Base-by-base conservation (phyloP, 2,113 vertebrate species). In the Trichomycterus rosablanca region DNA sequence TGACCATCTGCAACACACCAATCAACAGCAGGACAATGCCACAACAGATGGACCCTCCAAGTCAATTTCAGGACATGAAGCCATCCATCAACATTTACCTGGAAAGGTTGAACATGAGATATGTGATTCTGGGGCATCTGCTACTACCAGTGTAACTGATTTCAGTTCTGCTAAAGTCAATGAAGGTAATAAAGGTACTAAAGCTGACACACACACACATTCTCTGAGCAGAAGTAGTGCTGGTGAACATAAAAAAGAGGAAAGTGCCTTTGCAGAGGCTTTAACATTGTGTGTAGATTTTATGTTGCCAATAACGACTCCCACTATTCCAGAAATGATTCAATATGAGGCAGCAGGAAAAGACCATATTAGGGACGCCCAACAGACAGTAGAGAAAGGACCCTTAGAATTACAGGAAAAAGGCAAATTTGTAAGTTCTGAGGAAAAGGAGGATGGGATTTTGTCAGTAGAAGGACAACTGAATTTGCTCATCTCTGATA, bases 231-330 rank as follows among this genome's bases (percentile, higher is more conserved):
- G 6, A 53, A 69, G 56, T 68, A 58, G 75, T 78, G 78, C 78
- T 76, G 84, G 80, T 83, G 74, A 78, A 66, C 26, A 37, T 39
- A 51, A 50, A 28, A 18, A 69, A 68, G 45, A 71, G 52, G 71
- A 78, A 57, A 74, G 70, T 68, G 76, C 80, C 72, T 76, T 83
- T 77, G 74, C 78, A 83, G 63, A 80, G 74, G 71, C 75, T 82
- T 79, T 67, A 75, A 68, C 66, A 51, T 70, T 66, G 66, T 74
- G 72, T 64, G 56, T 75, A 68, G 48, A 58, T 37, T 39, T 52
- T 14, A 74, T 72, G 82, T 84, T 85, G 77, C 84, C 80, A 81
- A 73, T 80, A 78, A 82, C 81, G 80, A 88, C 83, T 82, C 81
- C 84, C 82, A 80, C 82, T 49, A 74, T 81, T 73, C 79, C 78